These are phyloP conservation scores for Pandemis cinnamomeana DNA, from an alignment of 2,888 invertebrate genomes.

Conservation along the genomic window DNA sequence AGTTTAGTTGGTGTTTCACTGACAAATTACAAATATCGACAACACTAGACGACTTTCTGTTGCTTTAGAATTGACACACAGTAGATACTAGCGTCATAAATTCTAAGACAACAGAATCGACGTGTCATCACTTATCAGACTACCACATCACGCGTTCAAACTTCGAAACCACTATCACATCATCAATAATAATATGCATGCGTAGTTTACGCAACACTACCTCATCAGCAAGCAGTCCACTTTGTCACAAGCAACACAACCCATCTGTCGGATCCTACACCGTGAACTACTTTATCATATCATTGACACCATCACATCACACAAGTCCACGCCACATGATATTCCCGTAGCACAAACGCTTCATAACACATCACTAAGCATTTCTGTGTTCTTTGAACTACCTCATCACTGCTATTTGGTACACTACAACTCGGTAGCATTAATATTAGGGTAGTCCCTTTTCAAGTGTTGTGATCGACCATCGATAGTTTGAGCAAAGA, in stretches of 20 bases:
- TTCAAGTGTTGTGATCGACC: too few relatives aligned
- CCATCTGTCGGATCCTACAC: not conserved
- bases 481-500: too few relatives aligned
- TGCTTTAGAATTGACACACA: not conserved
- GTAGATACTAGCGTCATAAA: too few relatives aligned
- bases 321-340: not conserved
- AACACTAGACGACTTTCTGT: not conserved
- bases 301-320: not conserved
- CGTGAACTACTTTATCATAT: not conserved
- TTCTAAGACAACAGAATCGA: not conserved
- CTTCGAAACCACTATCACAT: conserved; percentile 3
- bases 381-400: not conserved
- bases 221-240: not conserved
- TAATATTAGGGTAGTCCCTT: too few relatives aligned
- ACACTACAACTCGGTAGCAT: too few relatives aligned
- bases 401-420: not conserved
- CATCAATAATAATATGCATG: not conserved
- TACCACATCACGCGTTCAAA: conserved; percentile 1
- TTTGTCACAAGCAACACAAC: not conserved
- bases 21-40: not conserved
- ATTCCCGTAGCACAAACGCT: not conserved
- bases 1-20: not conserved
- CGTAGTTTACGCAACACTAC: not conserved
- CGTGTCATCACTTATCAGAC: not conserved
- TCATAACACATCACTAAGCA: not conserved